Base-by-base conservation (phyloP, 2,797 vertebrate species). In the Phataginus tetradactyla region DNA sequence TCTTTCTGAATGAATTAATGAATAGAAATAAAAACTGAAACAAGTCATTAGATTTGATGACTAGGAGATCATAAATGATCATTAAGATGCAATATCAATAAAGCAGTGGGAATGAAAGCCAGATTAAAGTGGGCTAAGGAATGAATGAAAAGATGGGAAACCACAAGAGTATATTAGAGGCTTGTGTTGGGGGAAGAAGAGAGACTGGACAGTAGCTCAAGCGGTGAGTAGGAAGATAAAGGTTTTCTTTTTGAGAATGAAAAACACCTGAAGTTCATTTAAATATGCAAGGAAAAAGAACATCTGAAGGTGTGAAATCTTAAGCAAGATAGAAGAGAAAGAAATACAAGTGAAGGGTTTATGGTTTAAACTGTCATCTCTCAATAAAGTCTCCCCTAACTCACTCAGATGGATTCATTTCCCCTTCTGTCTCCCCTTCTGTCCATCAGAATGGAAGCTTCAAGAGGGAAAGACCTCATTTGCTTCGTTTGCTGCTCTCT, bases 231-330 rank as follows among this genome's bases (percentile, higher is more conserved):
- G 17, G 39, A 92, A 90, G 42, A 94, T 42, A 77, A 64, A 90
- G 29, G 10, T 75, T 93, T 74, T 45, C 55, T 81, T 94, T 81
- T 42, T 81, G 13, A 61, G 32, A 25, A 88, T 32, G 1, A 39
- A 72, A 91, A 69, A 37, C 27, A 32, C 6, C 39, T 80, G 4
- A 94, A 78, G 71, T 72, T 95, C 18, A 75, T 64, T 55, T 53
- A 89, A 91, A 86, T 93, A 93, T n/a, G 45, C 20, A 85, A 94
- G 55, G 74, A 61, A 74, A 92, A 90, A 63, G 13, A 91, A 53
- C 57, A 90, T 59, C 5, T 63, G 69, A 83, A 95, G 8, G 63
- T 72, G 15, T 63, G 17, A 11, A 72, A n/a, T 84, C 91, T 77
- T 96, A 69, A 80, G 53, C n/a, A 96, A 88, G 51, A 89, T 34